Conservation (phyloP, 2,797 vertebrate species). For the Leucoraja ocellata region DNA sequence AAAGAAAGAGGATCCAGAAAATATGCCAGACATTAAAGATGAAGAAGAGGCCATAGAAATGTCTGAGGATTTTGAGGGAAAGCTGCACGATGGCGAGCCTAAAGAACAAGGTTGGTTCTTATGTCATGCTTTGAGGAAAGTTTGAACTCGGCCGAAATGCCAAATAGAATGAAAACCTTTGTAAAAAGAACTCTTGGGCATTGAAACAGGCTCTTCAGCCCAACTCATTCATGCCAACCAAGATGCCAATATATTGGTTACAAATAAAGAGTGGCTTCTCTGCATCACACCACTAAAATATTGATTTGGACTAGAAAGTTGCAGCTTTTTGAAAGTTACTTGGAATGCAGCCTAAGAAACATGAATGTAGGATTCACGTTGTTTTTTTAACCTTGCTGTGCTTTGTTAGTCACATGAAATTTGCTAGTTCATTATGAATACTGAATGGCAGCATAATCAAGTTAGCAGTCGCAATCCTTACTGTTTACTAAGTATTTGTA, state of each 20-base stretch:
- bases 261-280: background rate
- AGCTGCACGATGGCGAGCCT: slow-evolving; percentile 76
- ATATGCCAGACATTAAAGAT: slow-evolving; percentile 73
- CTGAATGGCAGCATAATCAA: background rate
- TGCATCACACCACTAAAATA: background rate
- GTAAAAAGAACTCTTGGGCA: background rate
- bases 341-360: background rate
- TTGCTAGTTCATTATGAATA: background rate
- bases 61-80: slow-evolving; percentile 94
- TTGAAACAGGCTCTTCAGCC: too few species aligned
- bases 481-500: background rate
- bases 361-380: background rate
- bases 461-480: background rate
- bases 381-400: background rate
- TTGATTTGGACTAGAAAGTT: background rate
- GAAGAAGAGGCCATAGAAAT: slow-evolving; percentile 95
- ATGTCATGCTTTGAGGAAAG: too few species aligned
- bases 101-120: slow-evolving; percentile 66
- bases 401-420: background rate
- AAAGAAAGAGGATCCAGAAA: slow-evolving; percentile 73
- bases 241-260: background rate
- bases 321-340: background rate
- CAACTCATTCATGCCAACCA: too few species aligned
- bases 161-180: background rate
- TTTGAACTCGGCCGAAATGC: background rate